Conservation (phyloP, 2,888 invertebrate genomes). For the Chymomyza fuscimana region DNA sequence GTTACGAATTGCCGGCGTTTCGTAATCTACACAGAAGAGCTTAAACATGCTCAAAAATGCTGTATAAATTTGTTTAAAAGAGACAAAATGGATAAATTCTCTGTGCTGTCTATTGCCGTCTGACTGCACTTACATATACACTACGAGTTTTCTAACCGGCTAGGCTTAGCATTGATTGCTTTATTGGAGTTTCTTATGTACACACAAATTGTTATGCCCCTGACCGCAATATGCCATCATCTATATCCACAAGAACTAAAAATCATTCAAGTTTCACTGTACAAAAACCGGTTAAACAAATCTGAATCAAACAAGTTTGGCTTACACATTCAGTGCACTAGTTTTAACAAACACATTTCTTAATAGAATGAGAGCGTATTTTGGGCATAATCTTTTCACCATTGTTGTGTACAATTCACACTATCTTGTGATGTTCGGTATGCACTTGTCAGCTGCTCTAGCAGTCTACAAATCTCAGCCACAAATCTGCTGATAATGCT, state of each 20-base stretch:
- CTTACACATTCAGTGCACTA: neutral
- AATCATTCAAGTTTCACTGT: neutral
- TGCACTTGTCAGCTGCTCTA: too few species aligned
- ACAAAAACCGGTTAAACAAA: neutral
- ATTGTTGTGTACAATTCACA: neutral
- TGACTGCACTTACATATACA: neutral
- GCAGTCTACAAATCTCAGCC: neutral
- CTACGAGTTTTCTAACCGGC: neutral
- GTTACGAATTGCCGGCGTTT: conserved; percentile 39
- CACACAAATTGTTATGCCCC: neutral
- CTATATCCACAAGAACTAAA: neutral
- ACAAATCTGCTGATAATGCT: neutral
- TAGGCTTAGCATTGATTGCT: neutral
- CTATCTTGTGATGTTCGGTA: neutral
- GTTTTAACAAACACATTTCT: neutral
- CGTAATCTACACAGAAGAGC: conserved; percentile 4
- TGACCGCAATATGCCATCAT: neutral
- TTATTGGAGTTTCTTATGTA: neutral
- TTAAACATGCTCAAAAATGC: too few species aligned
- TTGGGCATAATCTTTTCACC: neutral
- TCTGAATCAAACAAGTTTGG: neutral
- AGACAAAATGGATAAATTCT: too few species aligned
- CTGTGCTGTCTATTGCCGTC: too few species aligned
- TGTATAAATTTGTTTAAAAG: too few species aligned
- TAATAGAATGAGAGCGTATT: neutral